Conservation (phyloP, 2,888 invertebrate genomes). For the Nephrotoma appendiculata region DNA sequence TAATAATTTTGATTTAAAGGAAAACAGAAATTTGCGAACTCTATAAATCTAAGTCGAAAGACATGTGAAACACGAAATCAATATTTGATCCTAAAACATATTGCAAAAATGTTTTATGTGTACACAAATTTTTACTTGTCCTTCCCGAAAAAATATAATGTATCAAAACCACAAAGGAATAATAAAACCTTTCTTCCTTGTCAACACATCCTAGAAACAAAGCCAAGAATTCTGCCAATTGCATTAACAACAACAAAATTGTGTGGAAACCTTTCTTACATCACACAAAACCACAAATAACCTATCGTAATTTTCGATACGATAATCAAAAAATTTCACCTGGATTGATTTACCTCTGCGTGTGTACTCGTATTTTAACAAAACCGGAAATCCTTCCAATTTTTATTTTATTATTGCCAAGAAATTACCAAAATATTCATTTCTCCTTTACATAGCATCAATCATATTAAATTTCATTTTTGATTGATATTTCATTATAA, state of each 20-base stretch:
- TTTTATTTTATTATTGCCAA: background rate
- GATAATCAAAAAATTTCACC: background rate
- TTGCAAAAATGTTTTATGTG: too few species aligned
- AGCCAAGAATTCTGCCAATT: background rate
- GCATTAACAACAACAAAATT: background rate
- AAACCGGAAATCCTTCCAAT: background rate
- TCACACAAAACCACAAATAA: background rate
- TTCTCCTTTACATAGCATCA: background rate
- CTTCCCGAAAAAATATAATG: background rate
- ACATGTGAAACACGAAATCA: too few species aligned
- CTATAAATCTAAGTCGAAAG: too few species aligned
- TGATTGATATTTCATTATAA: background rate
- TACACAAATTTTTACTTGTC: background rate
- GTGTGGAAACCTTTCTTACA: background rate
- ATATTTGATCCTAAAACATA: too few species aligned
- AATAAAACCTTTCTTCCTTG: background rate
- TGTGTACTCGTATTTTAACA: background rate
- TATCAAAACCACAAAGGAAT: background rate
- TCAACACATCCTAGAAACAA: background rate
- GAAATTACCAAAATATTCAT: background rate
- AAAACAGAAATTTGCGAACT: too few species aligned
- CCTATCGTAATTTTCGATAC: background rate
- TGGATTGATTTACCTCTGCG: background rate
- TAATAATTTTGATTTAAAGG: too few species aligned
- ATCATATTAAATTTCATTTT: background rate